Percentiles rank a stretch among this genome's conserved stretches.
Evolutionary conservation across 2,113 vertebrate species (phyloP).

Genomic region (Chrysochloris asiatica): DNA sequence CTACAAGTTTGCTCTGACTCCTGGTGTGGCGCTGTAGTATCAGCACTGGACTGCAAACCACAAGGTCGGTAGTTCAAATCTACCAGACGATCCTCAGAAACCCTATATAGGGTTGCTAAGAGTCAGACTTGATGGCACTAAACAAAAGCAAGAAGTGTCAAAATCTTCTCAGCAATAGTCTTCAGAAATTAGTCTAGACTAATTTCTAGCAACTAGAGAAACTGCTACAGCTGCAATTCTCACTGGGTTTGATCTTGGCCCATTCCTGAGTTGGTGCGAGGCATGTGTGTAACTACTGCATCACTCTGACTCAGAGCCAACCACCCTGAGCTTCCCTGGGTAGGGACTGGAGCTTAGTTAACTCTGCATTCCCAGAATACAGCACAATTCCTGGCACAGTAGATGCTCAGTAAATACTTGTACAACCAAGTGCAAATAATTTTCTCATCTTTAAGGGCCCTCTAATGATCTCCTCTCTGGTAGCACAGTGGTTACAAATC

Average conservation of each 20-base stretch:
- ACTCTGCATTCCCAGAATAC: background rate
- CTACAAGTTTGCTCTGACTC: background rate
- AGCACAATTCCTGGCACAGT: background rate
- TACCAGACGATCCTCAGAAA: too few species aligned
- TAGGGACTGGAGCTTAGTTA: background rate
- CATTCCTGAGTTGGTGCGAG: background rate
- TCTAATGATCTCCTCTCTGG: background rate
- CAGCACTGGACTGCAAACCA: too few species aligned
- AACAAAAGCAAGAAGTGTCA: too few species aligned
- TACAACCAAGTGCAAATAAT: background rate
- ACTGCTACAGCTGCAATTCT: background rate
- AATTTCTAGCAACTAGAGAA: too few species aligned
- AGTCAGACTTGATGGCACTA: too few species aligned
- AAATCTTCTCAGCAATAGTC: background rate
- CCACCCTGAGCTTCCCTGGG: background rate
- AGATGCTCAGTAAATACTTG: background rate
- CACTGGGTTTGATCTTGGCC: background rate
- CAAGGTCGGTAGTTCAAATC: too few species aligned
- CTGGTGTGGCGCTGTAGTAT: too few species aligned
- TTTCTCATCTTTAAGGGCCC: background rate
- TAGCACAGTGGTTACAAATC: too few species aligned
- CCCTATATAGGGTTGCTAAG: too few species aligned
- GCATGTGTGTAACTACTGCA: background rate
- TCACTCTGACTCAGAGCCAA: background rate
- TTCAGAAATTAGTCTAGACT: background rate